These are phyloP conservation scores for Dermatemys mawii DNA, from an alignment of 2,113 vertebrate species.

Conservation along the genomic window DNA sequence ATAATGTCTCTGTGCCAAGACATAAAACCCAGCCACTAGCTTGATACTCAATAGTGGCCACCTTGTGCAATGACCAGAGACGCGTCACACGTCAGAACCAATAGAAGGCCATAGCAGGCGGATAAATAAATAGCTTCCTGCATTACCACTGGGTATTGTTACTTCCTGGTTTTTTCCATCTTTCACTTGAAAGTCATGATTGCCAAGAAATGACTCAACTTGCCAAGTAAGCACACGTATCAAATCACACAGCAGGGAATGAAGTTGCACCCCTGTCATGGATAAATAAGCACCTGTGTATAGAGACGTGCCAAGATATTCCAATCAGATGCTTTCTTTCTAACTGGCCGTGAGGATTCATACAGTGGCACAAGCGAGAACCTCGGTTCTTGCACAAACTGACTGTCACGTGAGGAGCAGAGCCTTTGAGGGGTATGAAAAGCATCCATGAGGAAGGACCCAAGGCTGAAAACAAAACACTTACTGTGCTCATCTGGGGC, in stretches of 20 bases:
- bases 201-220: neutral
- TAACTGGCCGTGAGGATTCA: neutral
- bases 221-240: slow-evolving; percentile 23
- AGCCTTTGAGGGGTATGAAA: neutral
- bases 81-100: neutral
- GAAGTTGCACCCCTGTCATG: neutral
- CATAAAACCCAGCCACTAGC: neutral
- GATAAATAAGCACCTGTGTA: slow-evolving; percentile 33
- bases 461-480: too few species aligned
- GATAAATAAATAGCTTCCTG: neutral
- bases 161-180: slow-evolving; percentile 48
- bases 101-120: fast-evolving
- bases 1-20: neutral
- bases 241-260: slow-evolving; percentile 12
- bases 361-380: neutral
- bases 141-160: neutral
- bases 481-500: neutral
- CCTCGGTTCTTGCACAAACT: neutral
- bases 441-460: neutral
- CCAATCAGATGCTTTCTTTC: neutral
- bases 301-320: neutral
- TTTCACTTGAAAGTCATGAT: slow-evolving; percentile 35
- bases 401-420: fast-evolving
- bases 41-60: neutral
- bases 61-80: neutral